Evolutionary conservation across 64 coral and sea anemone genomes (phyloP).

Genomic region (Stichodactyla mertensii): DNA sequence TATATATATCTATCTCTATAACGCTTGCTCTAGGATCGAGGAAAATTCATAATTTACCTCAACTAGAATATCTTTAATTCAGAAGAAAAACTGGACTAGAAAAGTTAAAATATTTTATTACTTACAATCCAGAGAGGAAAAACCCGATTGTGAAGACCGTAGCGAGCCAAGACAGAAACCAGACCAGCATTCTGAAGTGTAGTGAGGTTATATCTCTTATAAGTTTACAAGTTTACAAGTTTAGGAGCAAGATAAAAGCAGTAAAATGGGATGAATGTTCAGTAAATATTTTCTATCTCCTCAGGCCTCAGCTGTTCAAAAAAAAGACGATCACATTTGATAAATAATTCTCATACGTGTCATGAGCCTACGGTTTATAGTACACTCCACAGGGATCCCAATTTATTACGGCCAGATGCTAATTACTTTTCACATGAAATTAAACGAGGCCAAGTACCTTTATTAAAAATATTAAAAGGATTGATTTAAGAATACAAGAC

Average conservation of each 20-base stretch:
- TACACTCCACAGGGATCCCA: not conserved
- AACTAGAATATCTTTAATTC: too few species aligned
- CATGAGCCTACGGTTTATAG: not conserved
- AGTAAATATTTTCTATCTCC: not conserved
- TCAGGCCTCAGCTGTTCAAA: not conserved
- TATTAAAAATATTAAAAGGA: too few species aligned
- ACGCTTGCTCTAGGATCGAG: too few species aligned
- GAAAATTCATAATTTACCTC: too few species aligned
- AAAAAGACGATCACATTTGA: not conserved
- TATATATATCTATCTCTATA: too few species aligned
- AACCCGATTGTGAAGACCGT: slow-evolving; percentile 17
- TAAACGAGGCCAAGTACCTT: too few species aligned
- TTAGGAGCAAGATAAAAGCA: not conserved
- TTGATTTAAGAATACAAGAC: too few species aligned
- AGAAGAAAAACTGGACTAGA: too few species aligned
- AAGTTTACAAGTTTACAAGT: too few species aligned
- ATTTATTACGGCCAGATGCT: not conserved
- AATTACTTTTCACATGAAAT: too few species aligned
- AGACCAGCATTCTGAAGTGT: not conserved
- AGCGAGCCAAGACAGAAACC: slow-evolving; percentile 15
- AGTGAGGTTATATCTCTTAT: not conserved
- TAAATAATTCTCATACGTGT: not conserved
- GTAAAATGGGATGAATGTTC: not conserved
- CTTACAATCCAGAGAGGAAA: slow-evolving; percentile 22
- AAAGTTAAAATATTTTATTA: not conserved